Base-by-base conservation (phyloP, 2,888 invertebrate species). In the Mylabris sibirica region DNA sequence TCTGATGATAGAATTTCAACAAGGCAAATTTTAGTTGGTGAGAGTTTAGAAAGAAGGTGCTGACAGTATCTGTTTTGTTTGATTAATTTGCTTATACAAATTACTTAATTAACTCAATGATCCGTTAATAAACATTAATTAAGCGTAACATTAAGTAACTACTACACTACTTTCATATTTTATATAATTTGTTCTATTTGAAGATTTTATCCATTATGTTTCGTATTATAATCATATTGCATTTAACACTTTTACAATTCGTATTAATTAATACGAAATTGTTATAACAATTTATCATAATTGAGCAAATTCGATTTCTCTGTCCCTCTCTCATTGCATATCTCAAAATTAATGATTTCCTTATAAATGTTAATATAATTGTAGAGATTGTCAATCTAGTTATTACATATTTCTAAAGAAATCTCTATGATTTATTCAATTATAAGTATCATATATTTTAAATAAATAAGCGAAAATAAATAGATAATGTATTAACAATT, bases 281-380 rank as follows among this genome's bases (percentile, higher is more conserved):
- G 20, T 49, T 49, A 17, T 17, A 17, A 44, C 17, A 30, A n/a
- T 20, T 9, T 49, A 49, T 49, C 9, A 20, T 30, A 30, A 30
- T 49, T 49, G 49, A 49, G 20, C 20, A 49, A 49, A 49, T 49
- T 8, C 49, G 49, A 49, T 49, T 49, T 49, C 49, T 20, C 49
- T 20, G 2, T 49, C 49, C 9, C 30, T 30, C 49, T 20, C 20
- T 49, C 11, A 20, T 20, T 20, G 6, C 20, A 11, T 8, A 20
- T 49, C 20, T 49, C 9, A 49, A 22, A 49, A 12, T 49, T 20
- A 49, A 49, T 20, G 20, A 49, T 20, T 49, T 49, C 49, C 49
- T 49, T 49, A 22, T 49, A 20, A 49, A 20, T 22, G 20, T 9
- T 22, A 2, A 49, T 30, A 30, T 49, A 2, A 49, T 11, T 49